phyloP scores from a whole-genome alignment of 2,113 vertebrate species.

The Ardeotis arabs region DNA sequence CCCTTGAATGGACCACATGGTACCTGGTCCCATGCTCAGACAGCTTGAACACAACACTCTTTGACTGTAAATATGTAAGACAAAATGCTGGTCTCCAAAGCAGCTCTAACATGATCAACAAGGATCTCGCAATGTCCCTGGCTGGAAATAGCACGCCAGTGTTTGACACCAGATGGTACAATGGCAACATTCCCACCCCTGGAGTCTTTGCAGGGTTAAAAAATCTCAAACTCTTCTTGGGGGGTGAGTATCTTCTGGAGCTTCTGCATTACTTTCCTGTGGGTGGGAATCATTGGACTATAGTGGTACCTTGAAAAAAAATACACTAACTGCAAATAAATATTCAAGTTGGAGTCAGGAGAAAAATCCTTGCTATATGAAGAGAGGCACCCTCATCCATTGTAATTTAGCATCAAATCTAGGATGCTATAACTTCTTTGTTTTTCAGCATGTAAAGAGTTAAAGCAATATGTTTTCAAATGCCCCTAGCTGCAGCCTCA shows the following conservation, averaged over 20 bases:
- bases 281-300: not conserved
- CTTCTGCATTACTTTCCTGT: not conserved
- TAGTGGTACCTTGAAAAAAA: not conserved
- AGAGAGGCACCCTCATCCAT: not conserved
- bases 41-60: not conserved
- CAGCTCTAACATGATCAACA: not conserved
- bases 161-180: not conserved
- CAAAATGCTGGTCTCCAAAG: not conserved
- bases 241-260: not conserved
- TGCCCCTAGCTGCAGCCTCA: not conserved
- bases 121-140: not conserved
- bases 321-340: not conserved
- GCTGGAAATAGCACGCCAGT: not conserved
- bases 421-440: not conserved
- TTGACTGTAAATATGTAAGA: not conserved
- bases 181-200: not conserved
- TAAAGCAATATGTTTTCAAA: not conserved
- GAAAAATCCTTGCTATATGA: not conserved
- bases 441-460: not conserved
- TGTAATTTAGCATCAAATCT: not conserved
- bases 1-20: fast-evolving
- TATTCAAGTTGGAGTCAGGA: not conserved
- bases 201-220: not conserved
- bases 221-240: not conserved
- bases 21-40: fast-evolving